A percentile compares a stretch with the other conserved stretches of the same genome.
Evolutionary conservation across 2,888 invertebrate genomes (phyloP).

Genomic region (Drosophila kuntzei): DNA sequence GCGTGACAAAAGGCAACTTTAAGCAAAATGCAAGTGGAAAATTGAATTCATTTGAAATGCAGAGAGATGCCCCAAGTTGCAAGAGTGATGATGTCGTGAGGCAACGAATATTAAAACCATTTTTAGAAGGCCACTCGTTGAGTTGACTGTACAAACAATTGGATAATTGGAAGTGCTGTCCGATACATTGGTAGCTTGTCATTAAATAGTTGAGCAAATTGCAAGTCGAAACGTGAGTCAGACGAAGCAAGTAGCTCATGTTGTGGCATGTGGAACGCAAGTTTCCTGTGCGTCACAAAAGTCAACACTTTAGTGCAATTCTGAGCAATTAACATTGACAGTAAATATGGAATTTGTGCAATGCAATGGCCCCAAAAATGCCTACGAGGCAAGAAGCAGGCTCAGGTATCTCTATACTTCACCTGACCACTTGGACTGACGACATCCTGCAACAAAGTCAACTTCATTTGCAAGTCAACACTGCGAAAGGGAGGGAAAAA

Average conservation of each 20-base stretch:
- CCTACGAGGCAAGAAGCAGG: slow-evolving; percentile 65
- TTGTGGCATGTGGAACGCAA: slow-evolving; percentile 59
- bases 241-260: not conserved
- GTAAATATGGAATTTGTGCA: slow-evolving; percentile 79
- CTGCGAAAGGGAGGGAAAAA: not conserved
- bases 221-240: slow-evolving; percentile 35
- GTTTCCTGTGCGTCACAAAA: slow-evolving; percentile 71
- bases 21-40: slow-evolving; percentile 7
- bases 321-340: slow-evolving; percentile 78
- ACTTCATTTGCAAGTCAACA: slow-evolving; percentile 72
- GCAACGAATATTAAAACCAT: slow-evolving; percentile 25
- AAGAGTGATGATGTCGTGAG: slow-evolving; percentile 14
- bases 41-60: slow-evolving; percentile 10
- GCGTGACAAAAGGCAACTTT: not conserved
- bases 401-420: slow-evolving; percentile 19
- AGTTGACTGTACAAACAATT: slow-evolving; percentile 44
- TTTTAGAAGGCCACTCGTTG: slow-evolving; percentile 27
- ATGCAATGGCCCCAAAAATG: slow-evolving; percentile 65
- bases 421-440: slow-evolving; percentile 9
- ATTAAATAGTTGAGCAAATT: slow-evolving; percentile 63
- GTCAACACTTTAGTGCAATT: slow-evolving; percentile 80
- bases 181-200: slow-evolving; percentile 42
- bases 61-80: slow-evolving; percentile 12
- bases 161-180: slow-evolving; percentile 60
- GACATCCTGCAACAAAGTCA: slow-evolving; percentile 66